phyloP scores from a whole-genome alignment of 2,888 invertebrate species.

The Sarcophaga variegata region DNA sequence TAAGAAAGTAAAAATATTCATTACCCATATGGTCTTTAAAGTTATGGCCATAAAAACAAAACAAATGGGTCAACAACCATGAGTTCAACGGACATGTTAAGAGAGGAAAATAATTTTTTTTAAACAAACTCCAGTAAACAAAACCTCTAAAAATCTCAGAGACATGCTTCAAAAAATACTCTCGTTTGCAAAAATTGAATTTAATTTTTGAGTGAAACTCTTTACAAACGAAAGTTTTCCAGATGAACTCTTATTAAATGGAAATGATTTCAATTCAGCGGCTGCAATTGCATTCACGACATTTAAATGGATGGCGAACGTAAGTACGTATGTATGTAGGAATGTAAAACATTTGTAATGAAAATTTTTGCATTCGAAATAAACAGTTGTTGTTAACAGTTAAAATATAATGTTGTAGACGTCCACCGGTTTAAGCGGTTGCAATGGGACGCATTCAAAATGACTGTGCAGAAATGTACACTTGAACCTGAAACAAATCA shows the following conservation, averaged over 20 bases:
- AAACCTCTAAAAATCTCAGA: neutral
- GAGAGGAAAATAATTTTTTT: neutral
- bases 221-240: conserved; percentile 59
- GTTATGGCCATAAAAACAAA: neutral
- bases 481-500: no score
- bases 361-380: no score
- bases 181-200: conserved; percentile 19
- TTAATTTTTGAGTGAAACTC: conserved; percentile 63
- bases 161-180: neutral
- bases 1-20: neutral
- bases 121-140: neutral
- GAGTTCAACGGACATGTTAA: neutral
- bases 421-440: no score
- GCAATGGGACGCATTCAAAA: no score
- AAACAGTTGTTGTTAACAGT: neutral
- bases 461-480: no score
- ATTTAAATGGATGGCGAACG: no score
- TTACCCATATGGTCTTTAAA: neutral
- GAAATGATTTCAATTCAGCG: no score
- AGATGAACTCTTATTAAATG: conserved; percentile 35
- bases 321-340: no score
- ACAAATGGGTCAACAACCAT: conserved; percentile 17
- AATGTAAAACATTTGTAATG: no score
- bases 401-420: neutral
- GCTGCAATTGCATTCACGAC: no score